Conservation (phyloP, 2,888 invertebrate species). For the Lasioglossum figueresi region DNA sequence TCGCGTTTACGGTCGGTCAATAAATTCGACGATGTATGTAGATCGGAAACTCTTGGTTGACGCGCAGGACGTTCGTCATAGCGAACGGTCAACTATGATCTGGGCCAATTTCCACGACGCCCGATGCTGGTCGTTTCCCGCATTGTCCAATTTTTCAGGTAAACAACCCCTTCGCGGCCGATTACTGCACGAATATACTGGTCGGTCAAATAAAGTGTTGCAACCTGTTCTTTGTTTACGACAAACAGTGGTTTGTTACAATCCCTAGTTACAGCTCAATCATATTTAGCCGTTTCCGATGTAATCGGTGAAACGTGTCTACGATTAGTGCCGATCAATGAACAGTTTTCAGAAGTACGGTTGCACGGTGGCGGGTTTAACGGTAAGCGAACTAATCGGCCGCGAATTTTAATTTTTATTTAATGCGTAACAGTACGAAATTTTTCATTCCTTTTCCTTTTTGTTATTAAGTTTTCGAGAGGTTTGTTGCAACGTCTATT, state of each 20-base stretch:
- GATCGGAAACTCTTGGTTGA: constrained; percentile 39
- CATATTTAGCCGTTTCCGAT: no score
- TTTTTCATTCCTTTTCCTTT: no score
- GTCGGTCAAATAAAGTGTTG: background rate
- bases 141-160: background rate
- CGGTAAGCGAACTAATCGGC: no score
- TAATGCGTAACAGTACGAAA: no score
- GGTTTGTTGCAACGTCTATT: no score
- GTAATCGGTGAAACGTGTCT: no score
- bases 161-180: background rate
- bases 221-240: background rate
- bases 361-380: no score
- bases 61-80: constrained; percentile 22
- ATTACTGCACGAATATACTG: background rate
- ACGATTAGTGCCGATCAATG: no score
- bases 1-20: constrained; percentile 65
- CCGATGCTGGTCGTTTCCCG: background rate
- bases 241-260: background rate
- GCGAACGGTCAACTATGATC: background rate
- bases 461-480: no score
- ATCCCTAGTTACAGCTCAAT: no score
- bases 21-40: constrained; percentile 56
- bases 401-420: no score
- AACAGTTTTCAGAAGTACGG: no score
- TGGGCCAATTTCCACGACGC: background rate